Conservation (phyloP, 1,140 invertebrate genomes). For the Drosophila parvula region DNA sequence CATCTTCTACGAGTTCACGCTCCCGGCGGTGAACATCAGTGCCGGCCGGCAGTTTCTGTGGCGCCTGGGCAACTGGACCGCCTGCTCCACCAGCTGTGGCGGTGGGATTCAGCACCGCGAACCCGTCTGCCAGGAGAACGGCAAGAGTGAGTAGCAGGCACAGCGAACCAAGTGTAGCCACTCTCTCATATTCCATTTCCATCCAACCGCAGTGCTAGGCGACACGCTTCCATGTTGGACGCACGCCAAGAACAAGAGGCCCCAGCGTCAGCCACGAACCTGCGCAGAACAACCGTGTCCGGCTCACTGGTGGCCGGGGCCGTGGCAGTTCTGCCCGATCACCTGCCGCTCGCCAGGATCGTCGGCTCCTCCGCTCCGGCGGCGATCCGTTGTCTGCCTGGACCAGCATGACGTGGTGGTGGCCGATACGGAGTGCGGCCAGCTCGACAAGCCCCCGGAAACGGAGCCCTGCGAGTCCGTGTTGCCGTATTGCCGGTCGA, state of each 20-base stretch:
- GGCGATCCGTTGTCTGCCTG: constrained; percentile 90
- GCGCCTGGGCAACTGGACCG: constrained; percentile 89
- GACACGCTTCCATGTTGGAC: constrained; percentile 88
- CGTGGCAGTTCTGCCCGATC: constrained; percentile 92
- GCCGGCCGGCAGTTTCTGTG: constrained; percentile 88
- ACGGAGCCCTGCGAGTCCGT: constrained; percentile 86
- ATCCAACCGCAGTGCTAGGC: constrained; percentile 84
- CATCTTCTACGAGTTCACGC: constrained; percentile 92
- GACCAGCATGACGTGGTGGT: constrained; percentile 88
- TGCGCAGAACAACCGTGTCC: constrained; percentile 91
- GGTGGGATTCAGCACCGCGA: constrained; percentile 91
- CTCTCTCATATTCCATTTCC: not conserved
- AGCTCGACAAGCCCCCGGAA: constrained; percentile 86
- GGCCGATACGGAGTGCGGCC: constrained; percentile 88
- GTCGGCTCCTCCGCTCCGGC: constrained; percentile 85
- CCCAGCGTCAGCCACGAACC: constrained; percentile 86
- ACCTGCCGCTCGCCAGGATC: constrained; percentile 85
- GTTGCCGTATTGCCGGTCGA: constrained; percentile 85
- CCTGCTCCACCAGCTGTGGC: constrained; percentile 93
- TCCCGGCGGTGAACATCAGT: constrained; percentile 87
- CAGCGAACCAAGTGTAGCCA: too few species aligned
- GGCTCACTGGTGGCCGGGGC: constrained; percentile 91
- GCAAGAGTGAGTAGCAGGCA: constrained; percentile 84
- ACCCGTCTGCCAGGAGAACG: constrained; percentile 88
- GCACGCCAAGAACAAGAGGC: constrained; percentile 86